Conservation (phyloP, 2,888 invertebrate genomes). For the Drosophila merina region DNA sequence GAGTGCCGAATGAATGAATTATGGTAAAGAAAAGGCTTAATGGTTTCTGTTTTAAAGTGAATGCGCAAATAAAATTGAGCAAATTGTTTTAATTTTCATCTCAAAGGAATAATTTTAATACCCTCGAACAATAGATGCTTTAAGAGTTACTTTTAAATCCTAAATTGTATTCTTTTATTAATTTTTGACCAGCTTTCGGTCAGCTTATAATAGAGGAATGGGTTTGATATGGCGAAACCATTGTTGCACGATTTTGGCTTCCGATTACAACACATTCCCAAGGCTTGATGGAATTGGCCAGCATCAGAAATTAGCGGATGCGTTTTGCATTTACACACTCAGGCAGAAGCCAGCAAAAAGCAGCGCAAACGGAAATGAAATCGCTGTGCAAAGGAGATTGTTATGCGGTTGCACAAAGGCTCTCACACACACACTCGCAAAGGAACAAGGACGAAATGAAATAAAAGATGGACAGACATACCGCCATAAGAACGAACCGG, state of each 20-base stretch:
- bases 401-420: slow-evolving; percentile 70
- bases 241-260: slow-evolving; percentile 2
- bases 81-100: background rate
- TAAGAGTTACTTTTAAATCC: too few species aligned
- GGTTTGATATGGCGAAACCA: slow-evolving; percentile 6
- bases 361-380: slow-evolving; percentile 70
- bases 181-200: too few species aligned
- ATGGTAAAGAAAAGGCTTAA: background rate
- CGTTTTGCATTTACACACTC: slow-evolving; percentile 47
- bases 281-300: slow-evolving; percentile 48
- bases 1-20: background rate
- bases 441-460: slow-evolving; percentile 31
- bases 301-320: slow-evolving; percentile 65
- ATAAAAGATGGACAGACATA: slow-evolving; percentile 49
- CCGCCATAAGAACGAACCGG: background rate
- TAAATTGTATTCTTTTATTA: too few species aligned
- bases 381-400: slow-evolving; percentile 74
- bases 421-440: slow-evolving; percentile 7
- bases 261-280: slow-evolving; percentile 6
- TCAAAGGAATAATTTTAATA: background rate
- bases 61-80: background rate
- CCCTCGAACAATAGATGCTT: too few species aligned
- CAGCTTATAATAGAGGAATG: too few species aligned
- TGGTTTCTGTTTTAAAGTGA: background rate
- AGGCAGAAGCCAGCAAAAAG: slow-evolving; percentile 29